phyloP scores from a whole-genome alignment of 2,888 invertebrate genomes.

The Eristalis tenax region DNA sequence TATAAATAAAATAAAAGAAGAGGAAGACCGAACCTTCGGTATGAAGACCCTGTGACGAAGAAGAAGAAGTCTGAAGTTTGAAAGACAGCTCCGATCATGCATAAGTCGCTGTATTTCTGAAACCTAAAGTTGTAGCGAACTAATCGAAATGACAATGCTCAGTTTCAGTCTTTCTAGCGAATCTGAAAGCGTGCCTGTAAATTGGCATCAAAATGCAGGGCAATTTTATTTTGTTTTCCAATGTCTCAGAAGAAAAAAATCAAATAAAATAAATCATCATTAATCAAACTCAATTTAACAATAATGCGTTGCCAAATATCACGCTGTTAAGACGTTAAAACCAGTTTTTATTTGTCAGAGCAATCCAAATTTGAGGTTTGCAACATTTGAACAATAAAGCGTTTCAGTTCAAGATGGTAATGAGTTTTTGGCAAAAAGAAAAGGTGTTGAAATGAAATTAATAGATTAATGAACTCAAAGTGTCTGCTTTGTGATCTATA shows the following conservation, averaged over 20 bases:
- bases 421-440: constrained; percentile 1
- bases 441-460: neutral
- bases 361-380: neutral
- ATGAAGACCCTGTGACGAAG: too few relatives aligned
- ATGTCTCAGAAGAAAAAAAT: neutral
- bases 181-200: too few relatives aligned
- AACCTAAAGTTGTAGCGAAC: too few relatives aligned
- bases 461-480: neutral
- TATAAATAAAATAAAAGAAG: too few relatives aligned
- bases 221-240: too few relatives aligned
- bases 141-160: too few relatives aligned
- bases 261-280: neutral
- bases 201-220: too few relatives aligned
- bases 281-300: neutral
- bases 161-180: too few relatives aligned
- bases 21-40: too few relatives aligned
- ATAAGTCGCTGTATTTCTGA: too few relatives aligned
- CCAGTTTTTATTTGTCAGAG: constrained; percentile 10
- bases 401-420: constrained; percentile 27
- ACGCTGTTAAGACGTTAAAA: neutral
- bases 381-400: constrained; percentile 15
- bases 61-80: too few relatives aligned
- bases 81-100: too few relatives aligned
- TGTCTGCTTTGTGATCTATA: neutral
- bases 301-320: neutral